Base-by-base conservation (phyloP, 2,888 invertebrate species). In the Notodonta dromedarius region DNA sequence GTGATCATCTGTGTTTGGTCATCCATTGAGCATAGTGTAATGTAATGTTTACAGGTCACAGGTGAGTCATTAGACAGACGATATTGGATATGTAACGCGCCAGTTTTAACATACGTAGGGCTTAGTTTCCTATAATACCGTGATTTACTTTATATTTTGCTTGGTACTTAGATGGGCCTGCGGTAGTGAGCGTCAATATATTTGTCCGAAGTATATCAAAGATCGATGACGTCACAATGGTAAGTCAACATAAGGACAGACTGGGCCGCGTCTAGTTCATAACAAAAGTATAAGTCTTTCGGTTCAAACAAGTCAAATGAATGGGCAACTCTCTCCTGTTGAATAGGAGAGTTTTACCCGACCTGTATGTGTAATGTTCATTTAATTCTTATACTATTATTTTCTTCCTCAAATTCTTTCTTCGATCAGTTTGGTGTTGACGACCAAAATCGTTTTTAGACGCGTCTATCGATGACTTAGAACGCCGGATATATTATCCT, bases 171-270 rank as follows among this genome's bases (percentile, higher is more conserved):
- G 97, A 97, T 97, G 98, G 98, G 92, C 98, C 98, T 91, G 98
- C 98, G 93, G 96, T 97, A 94, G 98, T 98, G 94, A 96, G 96
- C 95, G 98, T 98, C 96, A 98, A 98, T 97, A 98, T 98, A 95
- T 98, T 98, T 96, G 97, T 98, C 95, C 95, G 98, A 96, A 98
- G 98, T 97, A 98, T 99, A 95, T 98, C 98, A 95, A 98, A 98
- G 96, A 98, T 98, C 95, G 98, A 98, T 96, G 98, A 98, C 96
- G 98, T 98, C 94, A 98, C 98, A 86, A 98, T 98, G 98, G 98
- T 98, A 97, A 98, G 98, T 98, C 93, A 87, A 83, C 87, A 79
- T 80, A 78, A 82, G 83, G 84, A 83, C 85, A 83, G 85, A 84
- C 88, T 83, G 86, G 88, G 84, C 86, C 87, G 86, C 84, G 83